phyloP scores from a whole-genome alignment of 2,888 invertebrate genomes.

The Tachina fera region DNA sequence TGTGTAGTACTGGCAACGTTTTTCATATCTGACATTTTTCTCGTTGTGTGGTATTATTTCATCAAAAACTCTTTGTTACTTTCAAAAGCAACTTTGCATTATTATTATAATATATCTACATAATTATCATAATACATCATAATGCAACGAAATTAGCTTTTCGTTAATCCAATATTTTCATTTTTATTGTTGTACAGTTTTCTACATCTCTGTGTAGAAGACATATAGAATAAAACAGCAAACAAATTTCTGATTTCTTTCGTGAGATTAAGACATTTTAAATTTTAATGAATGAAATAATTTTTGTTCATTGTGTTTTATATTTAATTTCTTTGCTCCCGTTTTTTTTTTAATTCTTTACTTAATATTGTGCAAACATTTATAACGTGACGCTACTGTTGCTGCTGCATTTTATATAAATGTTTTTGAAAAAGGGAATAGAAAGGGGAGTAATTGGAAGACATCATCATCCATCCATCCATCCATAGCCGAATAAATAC shows the following conservation, averaged over 20 bases:
- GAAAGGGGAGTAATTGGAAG: constrained; percentile 43
- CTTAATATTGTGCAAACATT: constrained; percentile 61
- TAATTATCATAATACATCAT: neutral
- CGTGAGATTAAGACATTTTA: constrained; percentile 75
- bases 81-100: neutral
- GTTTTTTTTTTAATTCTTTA: constrained; percentile 18
- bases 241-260: constrained; percentile 70
- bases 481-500: constrained; percentile 37
- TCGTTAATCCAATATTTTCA: constrained; percentile 49
- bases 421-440: neutral
- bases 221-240: neutral
- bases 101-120: neutral
- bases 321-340: constrained; percentile 61
- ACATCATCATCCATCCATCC: constrained; percentile 65
- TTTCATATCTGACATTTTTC: no score
- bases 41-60: no score
- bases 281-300: constrained; percentile 75
- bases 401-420: neutral
- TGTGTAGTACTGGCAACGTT: no score
- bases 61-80: no score
- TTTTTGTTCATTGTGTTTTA: constrained; percentile 61
- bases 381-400: constrained; percentile 61
- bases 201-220: constrained; percentile 14
- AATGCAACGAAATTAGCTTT: constrained; percentile 35
- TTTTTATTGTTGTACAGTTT: constrained; percentile 5